Base-by-base conservation (phyloP, 2,888 invertebrate species). In the Agrotis clavis region DNA sequence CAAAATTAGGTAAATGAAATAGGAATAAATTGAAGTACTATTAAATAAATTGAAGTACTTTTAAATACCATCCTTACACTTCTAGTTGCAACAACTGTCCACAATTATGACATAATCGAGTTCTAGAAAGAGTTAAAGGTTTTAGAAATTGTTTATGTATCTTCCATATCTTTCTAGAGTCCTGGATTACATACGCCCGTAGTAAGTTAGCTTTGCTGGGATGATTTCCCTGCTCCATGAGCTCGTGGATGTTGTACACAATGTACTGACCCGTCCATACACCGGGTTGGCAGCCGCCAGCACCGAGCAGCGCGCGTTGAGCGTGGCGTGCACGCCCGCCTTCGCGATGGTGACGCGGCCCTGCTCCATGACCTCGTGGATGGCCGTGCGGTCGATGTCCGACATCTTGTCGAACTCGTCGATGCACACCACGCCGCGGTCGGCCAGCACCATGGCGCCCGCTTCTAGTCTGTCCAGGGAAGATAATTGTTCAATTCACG, bases 401-500 rank as follows among this genome's bases (percentile, higher is more conserved):
- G 99, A 99, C 99, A 99, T 99, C 96, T 99, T 99, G 96, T 99
- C 99, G 94, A 99, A 99, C 96, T 99, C 99, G 94, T 99, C 99
- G 86, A 98, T 98, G 92, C 99, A 99, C 61, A 99, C 99, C 62
- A 99, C 98, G 41, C 99, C 99, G 74, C 99, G 97, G 96, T 99
- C 99, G 0, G 99, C 99, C 51, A 99, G 94, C n/a, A 99, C 99
- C 99, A 99, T 99, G 70, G 99, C 99, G 80, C 99, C 99, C 0
- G 99, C 99, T 94, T 99, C 99, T 73, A 99, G 92, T 51, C 99
- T 97, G 85, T 11, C 11, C 19, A 14, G 14, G 45, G 1, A 41
- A 16, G n/a, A 7, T 11, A 7, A n/a, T 4, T 3, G 9, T 56
- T 21, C 30, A 25, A 25, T 25, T 25, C 25, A 25, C 25, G 25